phyloP scores from a whole-genome alignment of 2,113 vertebrate genomes.

The Tenebrosternarchus preto region DNA sequence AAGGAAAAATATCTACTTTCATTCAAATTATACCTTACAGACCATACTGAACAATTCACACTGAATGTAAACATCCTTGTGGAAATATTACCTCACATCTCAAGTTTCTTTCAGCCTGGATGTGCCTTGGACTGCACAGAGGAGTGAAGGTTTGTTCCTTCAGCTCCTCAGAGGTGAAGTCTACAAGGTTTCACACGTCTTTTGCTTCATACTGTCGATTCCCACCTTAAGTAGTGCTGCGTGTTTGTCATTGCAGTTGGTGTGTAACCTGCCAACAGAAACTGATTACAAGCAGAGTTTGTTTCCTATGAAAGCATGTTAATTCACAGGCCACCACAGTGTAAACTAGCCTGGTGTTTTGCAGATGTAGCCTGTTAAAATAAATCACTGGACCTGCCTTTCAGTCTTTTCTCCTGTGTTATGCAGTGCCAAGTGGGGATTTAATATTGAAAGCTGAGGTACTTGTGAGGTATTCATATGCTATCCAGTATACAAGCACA shows the following conservation, averaged over 20 bases:
- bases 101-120: slow-evolving; percentile 58
- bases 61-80: slow-evolving; percentile 72
- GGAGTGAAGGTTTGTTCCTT: too few relatives aligned
- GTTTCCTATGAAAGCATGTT: slow-evolving; percentile 77
- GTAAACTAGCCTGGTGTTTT: slow-evolving; percentile 74
- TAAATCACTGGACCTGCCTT: slow-evolving; percentile 75
- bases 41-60: slow-evolving; percentile 69
- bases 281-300: slow-evolving; percentile 74
- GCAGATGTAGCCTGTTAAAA: slow-evolving; percentile 75
- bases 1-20: slow-evolving; percentile 76
- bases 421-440: slow-evolving; percentile 62
- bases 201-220: slow-evolving; percentile 44
- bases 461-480: slow-evolving; percentile 68
- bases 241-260: slow-evolving; percentile 68
- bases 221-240: slow-evolving; percentile 50
- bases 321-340: slow-evolving; percentile 71
- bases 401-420: slow-evolving; percentile 57
- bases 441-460: slow-evolving; percentile 58
- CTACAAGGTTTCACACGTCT: slow-evolving; percentile 21
- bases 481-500: slow-evolving; percentile 63
- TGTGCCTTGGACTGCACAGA: slow-evolving; percentile 51
- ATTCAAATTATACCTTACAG: slow-evolving; percentile 69
- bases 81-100: slow-evolving; percentile 61
- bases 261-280: slow-evolving; percentile 64
- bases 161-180: slow-evolving; percentile 45